phyloP scores from a whole-genome alignment of 1,140 invertebrate genomes.

The Cylas formicarius region DNA sequence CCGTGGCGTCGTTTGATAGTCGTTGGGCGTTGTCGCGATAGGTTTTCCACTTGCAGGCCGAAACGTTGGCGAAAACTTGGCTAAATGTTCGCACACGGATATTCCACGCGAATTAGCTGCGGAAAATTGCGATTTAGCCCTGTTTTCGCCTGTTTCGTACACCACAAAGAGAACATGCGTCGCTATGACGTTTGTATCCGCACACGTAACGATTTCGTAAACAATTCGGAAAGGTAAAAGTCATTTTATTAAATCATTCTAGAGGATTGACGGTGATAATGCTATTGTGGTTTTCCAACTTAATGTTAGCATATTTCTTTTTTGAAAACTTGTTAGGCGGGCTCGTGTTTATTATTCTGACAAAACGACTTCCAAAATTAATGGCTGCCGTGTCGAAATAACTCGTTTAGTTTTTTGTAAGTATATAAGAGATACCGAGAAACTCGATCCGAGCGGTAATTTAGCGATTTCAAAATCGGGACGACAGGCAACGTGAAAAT shows the following conservation, averaged over 20 bases:
- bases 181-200: slow-evolving; percentile 9
- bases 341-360: too few species aligned
- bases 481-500: too few species aligned
- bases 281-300: slow-evolving; percentile 18
- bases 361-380: too few species aligned
- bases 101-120: neutral
- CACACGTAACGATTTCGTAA: neutral
- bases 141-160: slow-evolving; percentile 17
- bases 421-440: too few species aligned
- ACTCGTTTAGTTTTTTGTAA: too few species aligned
- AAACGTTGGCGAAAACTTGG: slow-evolving; percentile 10
- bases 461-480: too few species aligned
- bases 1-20: slow-evolving; percentile 5
- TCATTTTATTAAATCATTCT: slow-evolving; percentile 13
- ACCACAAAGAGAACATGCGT: slow-evolving; percentile 18
- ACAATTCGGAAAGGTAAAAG: slow-evolving; percentile 1
- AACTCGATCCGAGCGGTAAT: too few species aligned
- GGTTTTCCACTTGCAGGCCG: slow-evolving; percentile 13
- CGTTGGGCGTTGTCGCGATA: slow-evolving; percentile 20
- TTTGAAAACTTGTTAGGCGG: too few species aligned
- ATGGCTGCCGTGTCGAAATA: too few species aligned
- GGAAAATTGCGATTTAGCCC: slow-evolving; percentile 11
- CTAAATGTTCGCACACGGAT: neutral
- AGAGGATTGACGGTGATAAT: slow-evolving; percentile 12
- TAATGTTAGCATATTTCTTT: slow-evolving; percentile 36